These are phyloP conservation scores for Plagodis dolabraria DNA, from an alignment of 2,888 invertebrate genomes.

Conservation along the genomic window DNA sequence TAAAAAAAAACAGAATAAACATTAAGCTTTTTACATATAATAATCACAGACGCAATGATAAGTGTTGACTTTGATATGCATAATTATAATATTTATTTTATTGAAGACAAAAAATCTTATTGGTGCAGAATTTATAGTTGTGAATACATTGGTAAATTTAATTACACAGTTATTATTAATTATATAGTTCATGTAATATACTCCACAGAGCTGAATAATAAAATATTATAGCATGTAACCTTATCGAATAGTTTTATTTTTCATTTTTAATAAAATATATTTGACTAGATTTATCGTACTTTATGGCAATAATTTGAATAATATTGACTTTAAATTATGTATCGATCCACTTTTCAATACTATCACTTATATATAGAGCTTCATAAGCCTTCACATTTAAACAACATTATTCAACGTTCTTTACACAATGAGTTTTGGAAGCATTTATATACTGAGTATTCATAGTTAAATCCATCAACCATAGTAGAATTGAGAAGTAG, in stretches of 20 bases:
- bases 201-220: too few relatives aligned
- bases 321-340: not conserved
- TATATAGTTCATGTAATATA: too few relatives aligned
- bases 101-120: slow-evolving; percentile 7
- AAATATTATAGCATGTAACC: too few relatives aligned
- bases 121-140: slow-evolving; percentile 19
- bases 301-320: slow-evolving; percentile 10
- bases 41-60: slow-evolving; percentile 39
- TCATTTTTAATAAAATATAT: too few relatives aligned
- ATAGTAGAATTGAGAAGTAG: slow-evolving; percentile 71
- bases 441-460: slow-evolving; percentile 38
- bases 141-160: not conserved
- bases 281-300: too few relatives aligned
- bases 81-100: slow-evolving; percentile 22
- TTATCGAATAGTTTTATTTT: too few relatives aligned
- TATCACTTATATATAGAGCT: slow-evolving; percentile 4
- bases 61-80: slow-evolving; percentile 38
- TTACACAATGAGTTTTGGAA: slow-evolving; percentile 3
- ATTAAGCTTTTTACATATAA: slow-evolving; percentile 32
- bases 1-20: slow-evolving; percentile 41
- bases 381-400: slow-evolving; percentile 17
- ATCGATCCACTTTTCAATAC: not conserved
- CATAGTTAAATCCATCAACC: slow-evolving; percentile 63
- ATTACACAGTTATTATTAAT: not conserved
- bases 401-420: slow-evolving; percentile 5